phyloP scores from a whole-genome alignment of 2,888 invertebrate species.

The Diarsia mendica region DNA sequence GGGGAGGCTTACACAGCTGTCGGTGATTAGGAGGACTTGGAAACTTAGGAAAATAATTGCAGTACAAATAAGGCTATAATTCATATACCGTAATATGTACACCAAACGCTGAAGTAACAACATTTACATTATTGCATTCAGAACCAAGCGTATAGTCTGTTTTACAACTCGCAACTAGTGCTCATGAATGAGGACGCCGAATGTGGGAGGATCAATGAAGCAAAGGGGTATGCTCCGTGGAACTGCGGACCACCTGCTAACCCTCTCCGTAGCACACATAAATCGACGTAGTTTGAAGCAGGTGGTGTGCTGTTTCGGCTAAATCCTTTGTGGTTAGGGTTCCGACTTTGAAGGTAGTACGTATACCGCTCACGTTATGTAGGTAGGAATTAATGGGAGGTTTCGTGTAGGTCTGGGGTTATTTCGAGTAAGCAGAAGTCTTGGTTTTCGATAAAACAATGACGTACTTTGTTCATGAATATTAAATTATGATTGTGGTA shows the following conservation, averaged over 20 bases:
- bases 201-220: constrained; percentile 7
- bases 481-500: background rate
- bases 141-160: background rate
- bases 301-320: constrained; percentile 15
- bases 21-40: background rate
- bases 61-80: background rate
- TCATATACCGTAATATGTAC: background rate
- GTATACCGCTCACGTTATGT: background rate
- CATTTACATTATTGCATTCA: background rate
- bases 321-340: constrained; percentile 26
- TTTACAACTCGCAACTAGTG: background rate
- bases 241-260: background rate
- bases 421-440: background rate
- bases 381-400: constrained; percentile 2
- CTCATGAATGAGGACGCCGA: background rate
- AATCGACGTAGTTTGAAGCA: constrained; percentile 10
- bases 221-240: background rate
- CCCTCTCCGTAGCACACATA: background rate
- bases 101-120: background rate
- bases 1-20: background rate
- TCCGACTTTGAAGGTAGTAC: background rate
- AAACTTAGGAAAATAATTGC: background rate
- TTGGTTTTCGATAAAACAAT: background rate
- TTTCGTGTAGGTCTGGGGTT: background rate
- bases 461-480: background rate